These are phyloP conservation scores for Chondrilla cf. caribensis DNA, from an alignment of 37 sponge, comb jelly and placozoan genomes.

Conservation along the genomic window DNA sequence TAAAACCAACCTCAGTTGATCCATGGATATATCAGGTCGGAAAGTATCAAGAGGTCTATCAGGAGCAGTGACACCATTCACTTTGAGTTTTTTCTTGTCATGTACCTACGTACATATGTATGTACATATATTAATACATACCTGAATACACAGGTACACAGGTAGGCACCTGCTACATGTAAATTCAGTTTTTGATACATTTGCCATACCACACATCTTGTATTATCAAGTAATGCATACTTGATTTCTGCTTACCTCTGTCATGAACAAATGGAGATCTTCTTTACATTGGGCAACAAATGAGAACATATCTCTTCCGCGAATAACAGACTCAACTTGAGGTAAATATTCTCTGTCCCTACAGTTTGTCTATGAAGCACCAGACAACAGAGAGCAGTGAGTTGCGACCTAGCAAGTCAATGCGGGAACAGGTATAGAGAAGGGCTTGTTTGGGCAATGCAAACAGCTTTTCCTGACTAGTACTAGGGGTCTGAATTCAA, in stretches of 20 bases:
- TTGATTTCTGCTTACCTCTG: conserved; percentile 54
- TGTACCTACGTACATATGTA: conserved; percentile 31
- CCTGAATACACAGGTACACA: not conserved
- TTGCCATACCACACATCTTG: no score
- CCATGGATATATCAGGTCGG: conserved; percentile 32
- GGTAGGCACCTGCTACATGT: not conserved
- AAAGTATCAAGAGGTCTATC: conserved; percentile 31
- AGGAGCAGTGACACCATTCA: conserved; percentile 69
- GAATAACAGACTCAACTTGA: conserved; percentile 76
- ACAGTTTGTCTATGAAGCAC: conserved; percentile 30
- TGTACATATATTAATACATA: no score
- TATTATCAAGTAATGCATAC: no score
- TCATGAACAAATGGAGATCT: conserved; percentile 72
- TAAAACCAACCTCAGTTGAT: conserved; percentile 31
- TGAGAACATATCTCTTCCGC: conserved; percentile 66
- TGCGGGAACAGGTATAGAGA: not conserved
- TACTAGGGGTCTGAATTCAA: no score
- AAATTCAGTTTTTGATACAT: not conserved
- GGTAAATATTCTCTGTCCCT: conserved; percentile 44
- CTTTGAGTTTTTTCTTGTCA: conserved; percentile 55
- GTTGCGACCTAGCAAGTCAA: not conserved
- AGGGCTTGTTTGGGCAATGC: not conserved
- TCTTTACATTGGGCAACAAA: conserved; percentile 84
- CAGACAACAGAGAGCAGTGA: not conserved
- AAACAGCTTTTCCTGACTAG: no score